Conservation (phyloP, 2,113 vertebrate genomes). For the Dinomys branickii region DNA sequence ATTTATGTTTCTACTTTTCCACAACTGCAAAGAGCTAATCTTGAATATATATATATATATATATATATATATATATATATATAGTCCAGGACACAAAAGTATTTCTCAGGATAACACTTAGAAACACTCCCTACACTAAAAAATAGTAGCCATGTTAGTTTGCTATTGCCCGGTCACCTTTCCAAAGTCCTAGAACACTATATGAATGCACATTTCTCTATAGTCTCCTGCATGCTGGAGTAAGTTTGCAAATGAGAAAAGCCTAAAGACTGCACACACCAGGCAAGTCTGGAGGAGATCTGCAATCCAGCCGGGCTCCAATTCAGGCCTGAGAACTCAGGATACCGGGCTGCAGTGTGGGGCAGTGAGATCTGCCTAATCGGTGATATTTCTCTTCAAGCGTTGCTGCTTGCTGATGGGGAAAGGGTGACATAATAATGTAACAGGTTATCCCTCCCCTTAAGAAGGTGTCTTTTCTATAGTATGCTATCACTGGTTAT, state of each 20-base stretch:
- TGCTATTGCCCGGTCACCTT: background rate
- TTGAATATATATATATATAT: background rate
- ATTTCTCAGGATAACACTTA: background rate
- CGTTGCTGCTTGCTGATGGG: too few relatives aligned
- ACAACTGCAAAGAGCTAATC: background rate
- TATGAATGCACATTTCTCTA: background rate
- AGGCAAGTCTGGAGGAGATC: background rate
- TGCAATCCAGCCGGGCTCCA: too few relatives aligned
- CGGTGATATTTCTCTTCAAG: background rate
- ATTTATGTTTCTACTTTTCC: background rate
- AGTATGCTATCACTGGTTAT: background rate
- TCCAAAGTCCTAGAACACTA: background rate
- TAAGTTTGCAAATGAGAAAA: fast-evolving
- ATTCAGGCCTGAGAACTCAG: too few relatives aligned
- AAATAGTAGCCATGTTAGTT: background rate
- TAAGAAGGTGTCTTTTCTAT: background rate
- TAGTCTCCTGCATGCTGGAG: background rate
- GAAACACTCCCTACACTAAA: background rate
- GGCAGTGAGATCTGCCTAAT: background rate
- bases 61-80: too few relatives aligned
- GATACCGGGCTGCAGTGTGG: too few relatives aligned
- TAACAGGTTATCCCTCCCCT: fast-evolving
- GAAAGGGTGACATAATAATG: background rate
- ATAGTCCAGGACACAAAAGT: background rate
- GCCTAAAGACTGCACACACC: background rate